Evolutionary conservation across 2,797 vertebrate genomes (phyloP), one percentile per base, ranked within the genome.

Genomic region (Anguilla pacifica): DNA sequence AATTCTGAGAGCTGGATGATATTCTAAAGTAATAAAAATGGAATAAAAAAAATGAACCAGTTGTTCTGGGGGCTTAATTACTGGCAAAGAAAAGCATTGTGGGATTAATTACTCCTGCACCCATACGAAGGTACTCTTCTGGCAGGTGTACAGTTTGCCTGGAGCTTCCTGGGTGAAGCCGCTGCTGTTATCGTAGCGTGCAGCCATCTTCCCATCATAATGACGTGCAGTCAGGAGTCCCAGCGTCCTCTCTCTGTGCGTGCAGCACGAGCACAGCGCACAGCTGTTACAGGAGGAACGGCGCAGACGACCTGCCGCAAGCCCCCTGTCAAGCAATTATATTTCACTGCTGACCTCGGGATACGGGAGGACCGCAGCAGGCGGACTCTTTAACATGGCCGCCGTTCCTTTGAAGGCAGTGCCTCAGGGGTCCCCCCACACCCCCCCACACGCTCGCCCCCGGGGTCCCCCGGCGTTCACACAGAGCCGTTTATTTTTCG

Each of bases 81-180:
- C 88, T 87, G 88, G 91, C 85, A 85, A 86, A 89, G 88, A 88
- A 92, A 92, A 91, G 89, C 89, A 90, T 92, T 90, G 89, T 90
- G 91, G 91, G 90, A 92, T 92, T 90, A 92, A 92, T 92, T 91
- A 91, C 89, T 88, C 90, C 85, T 89, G 89, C 90, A 89, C 79
- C 89, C 87, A 89, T 90, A 88, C 84, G 88, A 91, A 86, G 70
- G 86, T 87, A 70, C 89, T 88, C 87, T 77, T 91, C 89, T 83
- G 86, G 89, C 88, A 88, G 90, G 89, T 90, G 89, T 86, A 90
- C 89, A 90, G 88, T 90, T 88, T 91, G 90, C 89, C 87, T 81
- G 77, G 61, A 91, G 89, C 88, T 89, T 88, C 88, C 70, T 70
- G 83, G 87, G 88, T 51, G 86, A 87, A 86, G 70, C 86, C 81